Percentiles rank a stretch among this genome's conserved stretches.
Conservation (phyloP, 2,888 invertebrate genomes). For the Meteorus cinctellus region DNA sequence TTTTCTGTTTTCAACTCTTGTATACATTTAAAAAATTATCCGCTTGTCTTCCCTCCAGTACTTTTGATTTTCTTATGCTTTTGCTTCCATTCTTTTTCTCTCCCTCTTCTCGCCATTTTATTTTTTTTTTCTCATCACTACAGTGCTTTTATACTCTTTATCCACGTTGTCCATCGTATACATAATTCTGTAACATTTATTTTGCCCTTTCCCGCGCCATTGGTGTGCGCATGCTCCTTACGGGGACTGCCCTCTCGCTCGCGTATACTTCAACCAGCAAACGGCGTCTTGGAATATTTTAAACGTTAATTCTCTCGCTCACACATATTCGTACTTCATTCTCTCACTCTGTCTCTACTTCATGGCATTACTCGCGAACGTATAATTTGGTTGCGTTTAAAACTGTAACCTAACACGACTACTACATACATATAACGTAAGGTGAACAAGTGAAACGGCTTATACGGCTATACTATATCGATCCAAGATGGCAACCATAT, state of each 20-base stretch:
- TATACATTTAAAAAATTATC: neutral
- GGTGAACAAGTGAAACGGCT: conserved; percentile 41
- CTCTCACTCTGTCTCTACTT: conserved; percentile 1
- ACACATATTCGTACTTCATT: conserved; percentile 29
- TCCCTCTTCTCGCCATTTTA: neutral
- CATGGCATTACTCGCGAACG: conserved; percentile 57
- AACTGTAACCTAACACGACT: conserved; percentile 71
- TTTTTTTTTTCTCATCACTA: neutral
- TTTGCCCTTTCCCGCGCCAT: conserved; percentile 66
- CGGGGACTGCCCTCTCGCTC: conserved; percentile 11
- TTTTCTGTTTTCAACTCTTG: conserved; percentile 40
- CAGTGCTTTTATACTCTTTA: conserved; percentile 23
- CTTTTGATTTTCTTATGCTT: conserved; percentile 9
- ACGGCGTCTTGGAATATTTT: conserved; percentile 69
- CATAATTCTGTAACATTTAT: conserved; percentile 70
- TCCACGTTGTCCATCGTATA: conserved; percentile 43
- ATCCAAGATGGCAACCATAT: conserved; percentile 67
- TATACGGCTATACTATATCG: conserved; percentile 56
- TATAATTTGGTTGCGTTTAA: conserved; percentile 72
- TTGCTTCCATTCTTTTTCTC: conserved; percentile 4
- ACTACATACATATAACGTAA: conserved; percentile 52
- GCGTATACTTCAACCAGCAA: conserved; percentile 34
- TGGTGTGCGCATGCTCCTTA: conserved; percentile 29
- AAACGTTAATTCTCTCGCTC: conserved; percentile 57
- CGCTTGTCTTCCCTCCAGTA: conserved; percentile 36